A percentile compares a stretch with the other conserved stretches of the same genome.
Conservation (phyloP, 92 coral and sea anemone species). For the Zoanthus sociatus region DNA sequence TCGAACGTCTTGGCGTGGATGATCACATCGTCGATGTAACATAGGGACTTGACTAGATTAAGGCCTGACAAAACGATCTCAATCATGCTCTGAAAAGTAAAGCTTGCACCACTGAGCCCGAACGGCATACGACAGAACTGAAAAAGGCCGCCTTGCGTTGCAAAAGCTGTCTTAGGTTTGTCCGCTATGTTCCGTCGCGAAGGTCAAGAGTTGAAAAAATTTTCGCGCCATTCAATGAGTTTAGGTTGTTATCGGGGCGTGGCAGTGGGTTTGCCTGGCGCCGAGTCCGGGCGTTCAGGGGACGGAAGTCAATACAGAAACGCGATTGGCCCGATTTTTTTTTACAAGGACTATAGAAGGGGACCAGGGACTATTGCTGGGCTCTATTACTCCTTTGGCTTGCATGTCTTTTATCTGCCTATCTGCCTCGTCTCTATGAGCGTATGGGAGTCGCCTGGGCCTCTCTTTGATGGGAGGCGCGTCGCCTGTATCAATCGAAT, state of each 20-base stretch:
- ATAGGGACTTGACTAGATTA: conserved; percentile 18
- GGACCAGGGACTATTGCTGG: conserved; percentile 42
- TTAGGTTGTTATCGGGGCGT: neutral
- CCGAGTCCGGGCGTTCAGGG: neutral
- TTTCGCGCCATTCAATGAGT: neutral
- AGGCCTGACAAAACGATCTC: conserved; percentile 25
- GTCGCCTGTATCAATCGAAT: conserved; percentile 15
- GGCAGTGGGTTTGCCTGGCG: neutral
- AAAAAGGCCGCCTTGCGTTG: neutral
- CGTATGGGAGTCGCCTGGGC: conserved; percentile 29
- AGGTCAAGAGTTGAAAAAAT: neutral
- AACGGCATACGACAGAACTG: conserved; percentile 24
- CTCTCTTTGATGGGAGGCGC: conserved; percentile 38
- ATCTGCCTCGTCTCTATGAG: conserved; percentile 39
- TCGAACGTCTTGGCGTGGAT: too few species aligned
- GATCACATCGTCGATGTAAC: conserved; percentile 25
- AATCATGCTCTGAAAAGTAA: conserved; percentile 44
- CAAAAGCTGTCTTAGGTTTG: conserved; percentile 45
- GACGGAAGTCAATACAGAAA: neutral
- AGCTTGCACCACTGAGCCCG: conserved; percentile 7
- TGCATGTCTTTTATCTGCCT: conserved; percentile 29
- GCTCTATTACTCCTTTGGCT: conserved; percentile 33
- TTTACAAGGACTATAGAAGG: neutral
- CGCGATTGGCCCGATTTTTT: neutral
- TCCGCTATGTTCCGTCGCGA: too few species aligned